Evolutionary conservation across 2,888 invertebrate species (phyloP).

Genomic region (Sphaerophoria rueppellii): DNA sequence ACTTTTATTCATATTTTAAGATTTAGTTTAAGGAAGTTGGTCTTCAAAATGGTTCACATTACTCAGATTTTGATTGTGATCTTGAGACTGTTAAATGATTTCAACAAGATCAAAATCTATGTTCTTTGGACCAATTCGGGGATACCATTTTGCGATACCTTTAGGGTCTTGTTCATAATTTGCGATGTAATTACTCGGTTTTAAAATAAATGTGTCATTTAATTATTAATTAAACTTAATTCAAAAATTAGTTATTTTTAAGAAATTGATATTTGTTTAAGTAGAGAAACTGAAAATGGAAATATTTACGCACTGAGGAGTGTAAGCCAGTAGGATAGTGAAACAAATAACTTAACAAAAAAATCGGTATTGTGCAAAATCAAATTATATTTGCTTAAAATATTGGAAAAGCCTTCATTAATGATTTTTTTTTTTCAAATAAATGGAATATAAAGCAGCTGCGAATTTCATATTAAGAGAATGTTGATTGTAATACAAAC

Average conservation of each 20-base stretch:
- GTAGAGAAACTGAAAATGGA: conserved; percentile 54
- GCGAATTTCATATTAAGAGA: too few relatives aligned
- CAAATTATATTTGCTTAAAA: conserved; percentile 11
- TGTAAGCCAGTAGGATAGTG: conserved; percentile 26
- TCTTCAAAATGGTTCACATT: too few relatives aligned
- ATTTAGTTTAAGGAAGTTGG: too few relatives aligned
- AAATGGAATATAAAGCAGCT: too few relatives aligned
- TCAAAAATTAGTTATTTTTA: conserved; percentile 29
- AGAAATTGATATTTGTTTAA: conserved; percentile 54
- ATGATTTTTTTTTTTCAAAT: conserved; percentile 19
- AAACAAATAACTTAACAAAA: conserved; percentile 7
- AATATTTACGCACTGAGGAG: conserved; percentile 15
- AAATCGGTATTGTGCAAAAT: conserved; percentile 57
- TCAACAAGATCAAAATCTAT: too few relatives aligned
- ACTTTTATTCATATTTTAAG: too few relatives aligned
- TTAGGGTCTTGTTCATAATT: too few relatives aligned
- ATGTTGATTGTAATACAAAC: too few relatives aligned
- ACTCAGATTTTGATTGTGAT: too few relatives aligned
- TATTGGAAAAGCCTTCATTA: conserved; percentile 29
- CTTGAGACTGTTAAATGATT: too few relatives aligned
- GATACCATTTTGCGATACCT: too few relatives aligned
- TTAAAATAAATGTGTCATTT: conserved; percentile 33
- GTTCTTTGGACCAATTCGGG: too few relatives aligned
- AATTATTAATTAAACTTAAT: conserved; percentile 21
- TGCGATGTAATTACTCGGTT: not conserved